Conservation (phyloP, 2,888 invertebrate species). For the Melikaiella ostensackeni region DNA sequence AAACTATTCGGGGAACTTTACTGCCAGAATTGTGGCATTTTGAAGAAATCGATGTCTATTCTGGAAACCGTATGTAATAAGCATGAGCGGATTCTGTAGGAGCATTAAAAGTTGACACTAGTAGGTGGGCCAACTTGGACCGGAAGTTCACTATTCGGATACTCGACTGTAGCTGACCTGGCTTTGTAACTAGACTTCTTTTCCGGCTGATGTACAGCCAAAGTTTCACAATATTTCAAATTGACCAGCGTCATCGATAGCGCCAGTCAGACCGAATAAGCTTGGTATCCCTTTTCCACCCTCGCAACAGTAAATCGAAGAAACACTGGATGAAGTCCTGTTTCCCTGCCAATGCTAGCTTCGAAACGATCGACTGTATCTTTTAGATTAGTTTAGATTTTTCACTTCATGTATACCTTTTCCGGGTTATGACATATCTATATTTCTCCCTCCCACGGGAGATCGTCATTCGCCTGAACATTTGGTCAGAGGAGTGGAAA, state of each 20-base stretch:
- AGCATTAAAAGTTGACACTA: constrained; percentile 66
- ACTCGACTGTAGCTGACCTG: constrained; percentile 40
- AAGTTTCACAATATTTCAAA: constrained; percentile 54
- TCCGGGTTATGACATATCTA: too few relatives aligned
- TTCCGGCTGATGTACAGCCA: constrained; percentile 48
- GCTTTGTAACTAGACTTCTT: constrained; percentile 50
- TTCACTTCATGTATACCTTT: too few relatives aligned
- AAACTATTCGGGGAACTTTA: constrained; percentile 2
- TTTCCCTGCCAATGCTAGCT: background rate
- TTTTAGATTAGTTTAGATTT: too few relatives aligned
- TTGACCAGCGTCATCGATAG: constrained; percentile 48
- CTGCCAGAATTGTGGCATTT: constrained; percentile 16
- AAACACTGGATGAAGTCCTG: background rate
- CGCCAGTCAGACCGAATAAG: background rate
- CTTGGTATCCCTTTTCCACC: background rate
- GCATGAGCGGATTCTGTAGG: constrained; percentile 47
- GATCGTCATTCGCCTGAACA: too few relatives aligned
- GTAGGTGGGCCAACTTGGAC: constrained; percentile 56
- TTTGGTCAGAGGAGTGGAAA: too few relatives aligned
- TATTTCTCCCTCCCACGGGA: too few relatives aligned
- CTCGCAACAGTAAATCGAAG: background rate
- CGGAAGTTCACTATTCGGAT: constrained; percentile 49
- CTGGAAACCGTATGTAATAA: constrained; percentile 31
- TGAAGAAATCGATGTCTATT: background rate
- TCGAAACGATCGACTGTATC: too few relatives aligned